These are phyloP conservation scores for Gyps fulvus DNA, from an alignment of 2,113 vertebrate genomes.

Conservation along the genomic window DNA sequence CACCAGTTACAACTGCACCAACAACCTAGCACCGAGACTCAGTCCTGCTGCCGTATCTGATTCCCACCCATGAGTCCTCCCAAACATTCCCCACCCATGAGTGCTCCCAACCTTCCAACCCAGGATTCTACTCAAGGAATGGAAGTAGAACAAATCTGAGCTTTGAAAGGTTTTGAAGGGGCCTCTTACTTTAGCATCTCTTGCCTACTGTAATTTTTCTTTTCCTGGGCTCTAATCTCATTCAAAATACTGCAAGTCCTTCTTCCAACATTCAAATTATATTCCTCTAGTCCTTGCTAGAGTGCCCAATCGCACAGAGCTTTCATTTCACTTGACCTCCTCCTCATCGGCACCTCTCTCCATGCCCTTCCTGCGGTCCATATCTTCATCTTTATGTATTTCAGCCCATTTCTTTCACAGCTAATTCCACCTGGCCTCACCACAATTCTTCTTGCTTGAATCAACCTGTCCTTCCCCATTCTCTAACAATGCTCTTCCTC, in stretches of 20 bases:
- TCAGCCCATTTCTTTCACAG: neutral
- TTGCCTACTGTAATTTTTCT: neutral
- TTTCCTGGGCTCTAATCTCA: neutral
- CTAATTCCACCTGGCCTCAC: neutral
- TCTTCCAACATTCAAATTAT: neutral
- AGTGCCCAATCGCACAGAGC: neutral
- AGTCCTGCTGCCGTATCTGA: neutral
- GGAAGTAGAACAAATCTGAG: neutral
- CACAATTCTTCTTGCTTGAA: neutral
- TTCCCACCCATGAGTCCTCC: neutral
- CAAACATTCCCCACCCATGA: neutral
- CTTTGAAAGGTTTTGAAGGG: neutral
- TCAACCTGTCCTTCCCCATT: neutral
- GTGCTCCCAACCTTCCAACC: neutral
- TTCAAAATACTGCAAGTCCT: neutral
- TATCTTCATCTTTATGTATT: neutral
- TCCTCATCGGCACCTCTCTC: neutral
- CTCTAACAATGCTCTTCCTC: accelerated
- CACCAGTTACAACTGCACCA: neutral
- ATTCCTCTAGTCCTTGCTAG: neutral
- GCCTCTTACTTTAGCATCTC: neutral
- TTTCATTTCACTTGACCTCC: neutral
- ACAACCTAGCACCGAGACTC: neutral
- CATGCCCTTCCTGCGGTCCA: neutral
- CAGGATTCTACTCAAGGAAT: neutral